phyloP scores from a whole-genome alignment of 2,797 vertebrate genomes.

The Coccyzus lansbergi region DNA sequence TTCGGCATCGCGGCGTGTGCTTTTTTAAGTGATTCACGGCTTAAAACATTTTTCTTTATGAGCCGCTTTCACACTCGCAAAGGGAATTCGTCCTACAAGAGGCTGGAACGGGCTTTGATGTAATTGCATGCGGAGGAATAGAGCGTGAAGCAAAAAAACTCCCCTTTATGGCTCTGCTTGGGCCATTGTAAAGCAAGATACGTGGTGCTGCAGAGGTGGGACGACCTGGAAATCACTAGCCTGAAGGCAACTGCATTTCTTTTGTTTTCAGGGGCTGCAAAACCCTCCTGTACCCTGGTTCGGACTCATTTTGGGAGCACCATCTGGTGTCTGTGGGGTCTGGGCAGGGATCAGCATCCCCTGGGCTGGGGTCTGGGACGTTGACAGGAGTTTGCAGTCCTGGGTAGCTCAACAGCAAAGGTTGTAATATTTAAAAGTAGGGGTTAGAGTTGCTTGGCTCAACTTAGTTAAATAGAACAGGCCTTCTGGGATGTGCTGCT shows the following conservation, averaged over 20 bases:
- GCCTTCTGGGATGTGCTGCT: neutral
- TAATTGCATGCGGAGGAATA: neutral
- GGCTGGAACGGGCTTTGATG: neutral
- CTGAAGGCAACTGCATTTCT: neutral
- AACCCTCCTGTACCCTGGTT: neutral
- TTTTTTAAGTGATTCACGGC: constrained; percentile 27
- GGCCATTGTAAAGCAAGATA: neutral
- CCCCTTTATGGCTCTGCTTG: neutral
- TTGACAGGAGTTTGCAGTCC: rapidly evolving
- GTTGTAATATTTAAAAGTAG: neutral
- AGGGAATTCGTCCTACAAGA: neutral
- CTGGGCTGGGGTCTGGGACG: rapidly evolving
- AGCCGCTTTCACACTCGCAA: constrained; percentile 6
- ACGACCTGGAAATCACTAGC: neutral
- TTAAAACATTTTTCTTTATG: constrained; percentile 20
- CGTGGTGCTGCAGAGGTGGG: neutral
- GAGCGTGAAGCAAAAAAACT: neutral
- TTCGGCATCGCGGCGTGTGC: neutral
- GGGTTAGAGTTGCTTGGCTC: neutral
- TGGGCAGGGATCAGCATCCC: neutral
- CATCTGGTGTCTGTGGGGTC: neutral
- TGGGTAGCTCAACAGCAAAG: neutral
- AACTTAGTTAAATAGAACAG: neutral
- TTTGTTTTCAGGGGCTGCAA: neutral
- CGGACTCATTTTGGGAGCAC: neutral